A percentile compares a stretch with the other conserved stretches of the same genome.
phyloP scores from a whole-genome alignment of 2,113 vertebrate species.

The Gymnocephalus cernua region DNA sequence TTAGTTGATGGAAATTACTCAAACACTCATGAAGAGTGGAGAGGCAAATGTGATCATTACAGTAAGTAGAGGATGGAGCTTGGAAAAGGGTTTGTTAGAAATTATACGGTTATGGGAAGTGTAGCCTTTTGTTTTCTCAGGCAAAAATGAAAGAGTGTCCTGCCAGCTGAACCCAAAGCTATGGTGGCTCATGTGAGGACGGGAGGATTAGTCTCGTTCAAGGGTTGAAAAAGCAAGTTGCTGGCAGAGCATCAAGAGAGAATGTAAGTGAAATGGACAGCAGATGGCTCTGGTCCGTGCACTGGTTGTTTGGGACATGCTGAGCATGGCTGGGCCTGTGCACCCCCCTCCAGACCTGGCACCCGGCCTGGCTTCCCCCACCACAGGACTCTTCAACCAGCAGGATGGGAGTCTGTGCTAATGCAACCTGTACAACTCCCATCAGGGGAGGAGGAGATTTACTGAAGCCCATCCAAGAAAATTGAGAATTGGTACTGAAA shows the following conservation, averaged over 20 bases:
- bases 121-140: slow-evolving; percentile 47
- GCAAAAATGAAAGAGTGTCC: slow-evolving; percentile 33
- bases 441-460: slow-evolving; percentile 4
- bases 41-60: slow-evolving; percentile 62
- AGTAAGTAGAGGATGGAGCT: slow-evolving; percentile 55
- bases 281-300: slow-evolving; percentile 76
- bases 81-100: slow-evolving; percentile 42
- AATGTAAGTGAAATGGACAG: slow-evolving; percentile 69
- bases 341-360: slow-evolving; percentile 70
- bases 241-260: slow-evolving; percentile 71
- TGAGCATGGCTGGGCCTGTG: slow-evolving; percentile 56
- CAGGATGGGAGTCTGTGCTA: slow-evolving; percentile 31
- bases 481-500: background rate
- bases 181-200: slow-evolving; percentile 50
- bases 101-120: slow-evolving; percentile 45
- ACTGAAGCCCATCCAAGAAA: slow-evolving; percentile 15
- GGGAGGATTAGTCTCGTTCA: slow-evolving; percentile 43
- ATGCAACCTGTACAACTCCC: slow-evolving; percentile 48
- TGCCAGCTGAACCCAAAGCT: slow-evolving; percentile 42
- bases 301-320: slow-evolving; percentile 67
- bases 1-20: slow-evolving; percentile 75
- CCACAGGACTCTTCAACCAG: slow-evolving; percentile 46
- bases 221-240: slow-evolving; percentile 44
- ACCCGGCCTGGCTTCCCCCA: slow-evolving; percentile 44
- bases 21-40: slow-evolving; percentile 58